phyloP scores from a whole-genome alignment of 2,113 vertebrate species.

The Gnathonemus echidnorhynchus region DNA sequence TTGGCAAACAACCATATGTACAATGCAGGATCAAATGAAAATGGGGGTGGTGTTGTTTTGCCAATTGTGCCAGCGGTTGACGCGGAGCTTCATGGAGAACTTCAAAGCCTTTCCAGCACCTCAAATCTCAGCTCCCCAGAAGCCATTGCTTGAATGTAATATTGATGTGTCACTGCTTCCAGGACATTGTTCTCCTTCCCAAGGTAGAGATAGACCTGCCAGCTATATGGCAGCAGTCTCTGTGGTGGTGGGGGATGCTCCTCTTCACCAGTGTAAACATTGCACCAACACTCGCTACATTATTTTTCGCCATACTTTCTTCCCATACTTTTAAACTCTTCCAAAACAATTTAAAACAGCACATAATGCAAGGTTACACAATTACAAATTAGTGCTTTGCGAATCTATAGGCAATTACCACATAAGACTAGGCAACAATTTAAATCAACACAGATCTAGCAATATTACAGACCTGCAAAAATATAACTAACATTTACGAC shows the following conservation, averaged over 20 bases:
- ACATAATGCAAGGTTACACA: not conserved
- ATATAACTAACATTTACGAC: not conserved
- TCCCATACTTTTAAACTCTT: not conserved
- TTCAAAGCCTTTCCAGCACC: not conserved
- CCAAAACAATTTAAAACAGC: not conserved
- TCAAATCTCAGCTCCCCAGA: not conserved
- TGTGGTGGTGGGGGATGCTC: not conserved
- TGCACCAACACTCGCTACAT: not conserved
- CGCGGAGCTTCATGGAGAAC: not conserved
- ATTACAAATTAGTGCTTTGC: not conserved
- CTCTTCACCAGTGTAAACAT: not conserved
- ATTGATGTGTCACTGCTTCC: not conserved
- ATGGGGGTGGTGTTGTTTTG: no score
- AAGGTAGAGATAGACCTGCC: not conserved
- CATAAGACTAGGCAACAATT: not conserved
- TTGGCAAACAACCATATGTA: not conserved
- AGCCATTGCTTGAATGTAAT: not conserved
- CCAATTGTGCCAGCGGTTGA: not conserved
- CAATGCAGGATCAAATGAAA: constrained; percentile 1
- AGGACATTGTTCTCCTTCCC: not conserved
- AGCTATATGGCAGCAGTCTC: not conserved
- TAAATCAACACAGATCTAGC: not conserved
- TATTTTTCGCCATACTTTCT: no score
- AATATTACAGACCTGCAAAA: no score
- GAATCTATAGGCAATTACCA: not conserved